phyloP scores from a whole-genome alignment of 2,888 invertebrate genomes.

The Yponomeuta malinellus region DNA sequence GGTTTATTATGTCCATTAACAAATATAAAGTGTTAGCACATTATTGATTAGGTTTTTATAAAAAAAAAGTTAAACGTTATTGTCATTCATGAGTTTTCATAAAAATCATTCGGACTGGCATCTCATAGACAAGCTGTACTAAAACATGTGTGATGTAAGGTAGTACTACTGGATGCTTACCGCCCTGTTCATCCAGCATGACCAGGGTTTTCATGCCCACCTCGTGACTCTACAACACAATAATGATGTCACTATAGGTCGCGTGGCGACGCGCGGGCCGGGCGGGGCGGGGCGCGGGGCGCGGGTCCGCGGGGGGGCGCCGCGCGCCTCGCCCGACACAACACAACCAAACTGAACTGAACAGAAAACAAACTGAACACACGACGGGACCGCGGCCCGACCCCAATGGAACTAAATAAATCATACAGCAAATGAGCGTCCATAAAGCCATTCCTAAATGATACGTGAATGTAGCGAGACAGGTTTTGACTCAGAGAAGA shows the following conservation, averaged over 20 bases:
- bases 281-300: constrained; percentile 33
- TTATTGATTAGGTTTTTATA: constrained; percentile 51
- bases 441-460: constrained; percentile 72
- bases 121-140: constrained; percentile 71
- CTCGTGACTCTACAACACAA: constrained; percentile 97
- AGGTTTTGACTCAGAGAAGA: constrained; percentile 53
- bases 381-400: constrained; percentile 45
- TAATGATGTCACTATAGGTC: constrained; percentile 77
- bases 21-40: constrained; percentile 59
- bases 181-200: constrained; percentile 99
- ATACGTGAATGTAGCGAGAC: constrained; percentile 66
- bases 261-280: constrained; percentile 59
- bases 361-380: constrained; percentile 40
- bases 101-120: constrained; percentile 64
- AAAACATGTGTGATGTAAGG: constrained; percentile 67
- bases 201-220: constrained; percentile 99
- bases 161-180: constrained; percentile 87
- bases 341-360: constrained; percentile 14
- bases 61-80: constrained; percentile 46
- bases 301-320: constrained; percentile 26
- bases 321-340: not conserved
- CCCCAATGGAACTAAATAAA: constrained; percentile 48
- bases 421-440: constrained; percentile 68
- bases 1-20: constrained; percentile 55
- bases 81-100: constrained; percentile 58